Evolutionary conservation across 2,113 vertebrate species (phyloP), one percentile per base, ranked within the genome.

Genomic region (Ancistrus triradiatus): DNA sequence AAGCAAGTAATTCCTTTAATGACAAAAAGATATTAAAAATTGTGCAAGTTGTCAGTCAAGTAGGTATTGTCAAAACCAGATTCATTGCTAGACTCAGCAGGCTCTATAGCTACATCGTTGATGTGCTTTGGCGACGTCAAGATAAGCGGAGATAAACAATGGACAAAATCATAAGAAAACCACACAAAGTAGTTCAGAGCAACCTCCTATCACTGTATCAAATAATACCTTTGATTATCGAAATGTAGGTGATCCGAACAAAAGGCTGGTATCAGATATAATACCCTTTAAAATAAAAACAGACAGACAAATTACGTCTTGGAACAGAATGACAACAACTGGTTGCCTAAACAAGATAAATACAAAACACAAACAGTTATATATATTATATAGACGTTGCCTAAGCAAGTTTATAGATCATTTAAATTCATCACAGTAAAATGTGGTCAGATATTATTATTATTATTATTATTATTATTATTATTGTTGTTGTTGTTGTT

Each of bases 1-100:
- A 87, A 87, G 73, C 86, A 87, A 78, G 81, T 84, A 88, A 87
- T 86, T 84, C 84, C 90, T 94, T 93, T 92, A 95, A 95, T 95
- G 93, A 95, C 87, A 94, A 91, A 93, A 90, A 92, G 90, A 91
- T 90, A 72, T 87, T 61, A 92, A 92, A 88, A 90, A 92, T 85
- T 95, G 94, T 97, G 93, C 93, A 97, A 86, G 83, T 88, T 75
- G 77, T 83, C 56, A 43, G 66, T 73, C 52, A 66, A 66, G 52
- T 49, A 58, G 46, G 44, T 25, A 27, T 58, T 25, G 33, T 13
- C 15, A 33, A 61, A 64, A 70, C 49, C 64, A 63, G 59, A 52
- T 14, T 51, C 59, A 53, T 21, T 53, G 49, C 60, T 53, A 52
- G 51, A 5, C n/a, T 68, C 53, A 59, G 59, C 44, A 64, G 65